Evolutionary conservation across 2,797 vertebrate species (phyloP).

Genomic region (Tokudaia muenninki): DNA sequence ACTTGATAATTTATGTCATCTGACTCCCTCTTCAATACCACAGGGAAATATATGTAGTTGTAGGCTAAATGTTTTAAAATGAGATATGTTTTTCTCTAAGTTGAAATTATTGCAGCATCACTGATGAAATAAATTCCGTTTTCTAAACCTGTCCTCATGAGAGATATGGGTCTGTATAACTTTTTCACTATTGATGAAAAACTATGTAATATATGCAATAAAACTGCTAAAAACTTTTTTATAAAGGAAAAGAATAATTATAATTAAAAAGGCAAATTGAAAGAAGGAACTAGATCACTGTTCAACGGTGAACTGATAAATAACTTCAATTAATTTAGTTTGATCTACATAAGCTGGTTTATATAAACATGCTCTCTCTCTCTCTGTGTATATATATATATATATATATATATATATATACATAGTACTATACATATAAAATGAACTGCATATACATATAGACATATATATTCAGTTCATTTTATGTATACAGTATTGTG

Average conservation of each 20-base stretch:
- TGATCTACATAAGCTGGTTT: not conserved
- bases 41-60: conserved; percentile 28
- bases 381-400: not conserved
- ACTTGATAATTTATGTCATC: conserved; percentile 31
- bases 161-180: not conserved
- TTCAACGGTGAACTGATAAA: not conserved
- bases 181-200: not conserved
- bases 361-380: not conserved
- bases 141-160: not conserved
- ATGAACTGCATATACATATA: not conserved
- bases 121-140: not conserved
- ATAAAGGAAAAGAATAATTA: not conserved
- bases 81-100: not conserved
- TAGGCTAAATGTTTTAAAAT: not conserved
- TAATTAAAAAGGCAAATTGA: not conserved
- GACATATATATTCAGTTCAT: not conserved
- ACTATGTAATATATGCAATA: not conserved
- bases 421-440: not conserved
- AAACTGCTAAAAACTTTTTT: not conserved
- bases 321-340: conserved; percentile 21
- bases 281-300: not conserved
- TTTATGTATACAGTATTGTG: not conserved
- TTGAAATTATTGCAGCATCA: not conserved
- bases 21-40: conserved; percentile 1
- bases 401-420: too few relatives aligned